Conservation (phyloP, 2,797 vertebrate species). For the Pangasius krempfi region DNA sequence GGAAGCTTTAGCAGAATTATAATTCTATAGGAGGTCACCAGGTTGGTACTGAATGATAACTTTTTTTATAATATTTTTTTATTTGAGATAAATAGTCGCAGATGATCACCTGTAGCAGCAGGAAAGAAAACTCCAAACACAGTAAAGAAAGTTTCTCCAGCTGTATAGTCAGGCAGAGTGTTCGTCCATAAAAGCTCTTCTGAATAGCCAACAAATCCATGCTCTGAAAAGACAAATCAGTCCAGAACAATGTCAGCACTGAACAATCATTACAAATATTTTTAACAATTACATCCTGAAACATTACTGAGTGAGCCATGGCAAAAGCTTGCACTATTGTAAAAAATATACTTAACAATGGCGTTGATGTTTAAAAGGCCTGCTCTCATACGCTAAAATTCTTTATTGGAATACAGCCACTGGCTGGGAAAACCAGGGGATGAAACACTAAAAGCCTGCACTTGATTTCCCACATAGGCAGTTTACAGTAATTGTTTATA, state of each 20-base stretch:
- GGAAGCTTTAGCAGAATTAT: neutral
- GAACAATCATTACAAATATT: slow-evolving; percentile 42
- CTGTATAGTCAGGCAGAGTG: slow-evolving; percentile 85
- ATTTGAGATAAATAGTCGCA: neutral
- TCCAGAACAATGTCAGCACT: slow-evolving; percentile 43
- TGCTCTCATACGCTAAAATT: neutral
- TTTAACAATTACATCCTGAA: slow-evolving; percentile 34
- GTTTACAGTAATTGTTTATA: neutral
- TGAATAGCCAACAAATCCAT: slow-evolving; percentile 91
- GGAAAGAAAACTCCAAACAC: slow-evolving; percentile 98
- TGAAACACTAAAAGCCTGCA: neutral
- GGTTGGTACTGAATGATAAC: neutral
- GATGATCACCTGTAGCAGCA: slow-evolving; percentile 89
- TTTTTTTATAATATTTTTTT: neutral
- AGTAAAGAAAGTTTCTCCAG: slow-evolving; percentile 91
- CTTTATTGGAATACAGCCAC: neutral
- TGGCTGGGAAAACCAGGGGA: neutral
- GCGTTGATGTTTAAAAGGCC: slow-evolving; percentile 19
- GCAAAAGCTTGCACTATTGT: slow-evolving; percentile 20
- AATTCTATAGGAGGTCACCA: neutral
- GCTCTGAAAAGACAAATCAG: slow-evolving; percentile 72
- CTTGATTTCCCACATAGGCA: neutral
- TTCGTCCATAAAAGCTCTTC: slow-evolving; percentile 84
- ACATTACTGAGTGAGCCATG: slow-evolving; percentile 15
- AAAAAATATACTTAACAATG: slow-evolving; percentile 31